Conservation (phyloP, 2,797 vertebrate genomes). For the Sebastolobus altivelis region DNA sequence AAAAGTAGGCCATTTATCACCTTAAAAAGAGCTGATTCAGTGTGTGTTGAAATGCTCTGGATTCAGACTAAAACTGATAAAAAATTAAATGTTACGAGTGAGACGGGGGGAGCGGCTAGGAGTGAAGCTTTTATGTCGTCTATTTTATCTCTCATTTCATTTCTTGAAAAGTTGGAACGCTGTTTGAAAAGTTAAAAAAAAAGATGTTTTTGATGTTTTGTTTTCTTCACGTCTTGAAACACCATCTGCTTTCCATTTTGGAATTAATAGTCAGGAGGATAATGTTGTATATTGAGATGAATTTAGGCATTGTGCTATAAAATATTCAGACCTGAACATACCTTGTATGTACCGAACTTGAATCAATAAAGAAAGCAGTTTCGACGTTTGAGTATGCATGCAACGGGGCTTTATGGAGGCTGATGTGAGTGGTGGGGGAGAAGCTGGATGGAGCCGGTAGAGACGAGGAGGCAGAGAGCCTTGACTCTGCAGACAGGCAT, state of each 20-base stretch:
- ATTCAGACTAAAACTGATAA: not conserved
- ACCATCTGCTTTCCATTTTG: not conserved
- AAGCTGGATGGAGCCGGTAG: not conserved
- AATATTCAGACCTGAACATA: not conserved
- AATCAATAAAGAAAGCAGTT: not conserved
- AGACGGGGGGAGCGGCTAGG: not conserved
- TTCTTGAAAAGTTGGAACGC: not conserved
- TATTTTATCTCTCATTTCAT: not conserved
- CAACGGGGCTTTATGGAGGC: not conserved
- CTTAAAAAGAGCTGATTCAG: not conserved
- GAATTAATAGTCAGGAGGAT: not conserved
- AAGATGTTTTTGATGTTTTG: not conserved
- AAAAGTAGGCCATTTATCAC: not conserved
- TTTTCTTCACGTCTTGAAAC: not conserved
- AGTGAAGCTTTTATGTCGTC: not conserved
- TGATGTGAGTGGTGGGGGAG: constrained; percentile 6
- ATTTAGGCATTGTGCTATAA: not conserved
- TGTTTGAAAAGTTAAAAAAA: not conserved
- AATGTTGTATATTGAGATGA: not conserved
- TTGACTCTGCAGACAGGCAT: not conserved
- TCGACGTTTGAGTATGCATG: not conserved
- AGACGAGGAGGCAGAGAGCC: constrained; percentile 24
- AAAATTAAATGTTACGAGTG: not conserved
- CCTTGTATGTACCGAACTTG: not conserved
- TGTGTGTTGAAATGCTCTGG: not conserved